Evolutionary conservation across 2,888 invertebrate species (phyloP), one percentile per base, ranked within the genome.

Genomic region (Ophion slaviceki): DNA sequence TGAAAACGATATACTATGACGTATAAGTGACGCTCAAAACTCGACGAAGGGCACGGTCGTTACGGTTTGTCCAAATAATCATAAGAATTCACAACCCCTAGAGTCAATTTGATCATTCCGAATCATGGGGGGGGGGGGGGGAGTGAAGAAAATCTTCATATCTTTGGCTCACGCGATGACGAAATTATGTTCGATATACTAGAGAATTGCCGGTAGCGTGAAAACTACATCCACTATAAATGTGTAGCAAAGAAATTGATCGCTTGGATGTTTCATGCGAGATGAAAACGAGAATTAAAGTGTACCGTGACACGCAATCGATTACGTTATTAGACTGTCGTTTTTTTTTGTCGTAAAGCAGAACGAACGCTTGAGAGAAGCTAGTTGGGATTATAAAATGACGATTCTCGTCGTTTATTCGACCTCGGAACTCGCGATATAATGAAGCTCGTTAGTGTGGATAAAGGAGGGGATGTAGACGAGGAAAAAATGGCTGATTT

Each of bases 131-230:
- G 11, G 24, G 11, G 64, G 62, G 2, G 24, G 17, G 20, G 72
- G 45, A 40, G 61, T 14, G 28, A 20, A 68, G 17, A 66, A 72
- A 67, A 71, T 67, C 71, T 24, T 14, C 61, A 59, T 78, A 70
- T 53, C 64, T 59, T 84, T 66, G 71, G 71, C 67, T 74, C 62
- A 57, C 68, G 74, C 78, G 59, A 78, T 66, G 62, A 78, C 14
- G 59, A 66, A 78, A 78, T 81, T 78, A 81, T 85, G 81, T 85
- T 85, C 85, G 85, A 85, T 85, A 85, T 75, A 75, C 70, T 68
- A 14, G 40, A 77, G 61, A 70, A 77, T 80, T 76, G 77, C 71
- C 59, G 79, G 61, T 72, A 77, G 66, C 59, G 76, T 61, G 24
- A 66, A 59, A 80, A 76, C 72, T 11, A 76, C 71, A 66, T 57